Evolutionary conservation across 2,888 invertebrate genomes (phyloP).

Genomic region (Amitus sp.): DNA sequence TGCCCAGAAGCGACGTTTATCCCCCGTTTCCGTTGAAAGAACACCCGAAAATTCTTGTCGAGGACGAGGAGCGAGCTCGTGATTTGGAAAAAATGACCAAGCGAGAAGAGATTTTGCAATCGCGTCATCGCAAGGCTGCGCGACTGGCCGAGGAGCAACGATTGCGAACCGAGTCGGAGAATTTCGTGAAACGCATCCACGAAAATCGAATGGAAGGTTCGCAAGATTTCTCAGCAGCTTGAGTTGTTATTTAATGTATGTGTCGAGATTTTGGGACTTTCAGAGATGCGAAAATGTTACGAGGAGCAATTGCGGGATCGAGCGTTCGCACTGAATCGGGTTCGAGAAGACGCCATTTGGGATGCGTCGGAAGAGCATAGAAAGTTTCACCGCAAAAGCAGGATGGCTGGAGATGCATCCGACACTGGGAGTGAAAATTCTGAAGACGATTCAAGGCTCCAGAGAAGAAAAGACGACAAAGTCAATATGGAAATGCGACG

Average conservation of each 20-base stretch:
- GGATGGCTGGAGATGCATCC: neutral
- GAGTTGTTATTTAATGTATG: too few relatives aligned
- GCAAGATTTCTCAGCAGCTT: slow-evolving; percentile 3
- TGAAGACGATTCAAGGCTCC: too few relatives aligned
- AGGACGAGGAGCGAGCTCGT: slow-evolving; percentile 39
- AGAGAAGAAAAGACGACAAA: neutral
- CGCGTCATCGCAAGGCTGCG: slow-evolving; percentile 38
- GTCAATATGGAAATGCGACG: slow-evolving; percentile 21
- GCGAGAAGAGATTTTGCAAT: slow-evolving; percentile 39
- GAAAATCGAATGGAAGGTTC: slow-evolving; percentile 51
- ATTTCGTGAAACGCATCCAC: slow-evolving; percentile 50
- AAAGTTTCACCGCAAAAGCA: neutral
- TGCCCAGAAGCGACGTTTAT: slow-evolving; percentile 52
- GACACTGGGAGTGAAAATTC: neutral
- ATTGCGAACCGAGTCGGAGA: slow-evolving; percentile 46
- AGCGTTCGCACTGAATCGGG: slow-evolving; percentile 25
- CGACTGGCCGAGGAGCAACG: slow-evolving; percentile 49
- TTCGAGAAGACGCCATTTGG: slow-evolving; percentile 16
- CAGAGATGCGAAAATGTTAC: slow-evolving; percentile 53
- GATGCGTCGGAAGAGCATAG: slow-evolving; percentile 3
- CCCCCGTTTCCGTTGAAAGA: slow-evolving; percentile 51
- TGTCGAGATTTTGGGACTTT: too few relatives aligned
- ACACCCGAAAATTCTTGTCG: slow-evolving; percentile 55
- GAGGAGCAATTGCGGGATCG: slow-evolving; percentile 40
- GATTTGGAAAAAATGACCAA: slow-evolving; percentile 44